These are phyloP conservation scores for Aphelenchoides avenae DNA, from an alignment of 1,140 invertebrate species.

Conservation along the genomic window DNA sequence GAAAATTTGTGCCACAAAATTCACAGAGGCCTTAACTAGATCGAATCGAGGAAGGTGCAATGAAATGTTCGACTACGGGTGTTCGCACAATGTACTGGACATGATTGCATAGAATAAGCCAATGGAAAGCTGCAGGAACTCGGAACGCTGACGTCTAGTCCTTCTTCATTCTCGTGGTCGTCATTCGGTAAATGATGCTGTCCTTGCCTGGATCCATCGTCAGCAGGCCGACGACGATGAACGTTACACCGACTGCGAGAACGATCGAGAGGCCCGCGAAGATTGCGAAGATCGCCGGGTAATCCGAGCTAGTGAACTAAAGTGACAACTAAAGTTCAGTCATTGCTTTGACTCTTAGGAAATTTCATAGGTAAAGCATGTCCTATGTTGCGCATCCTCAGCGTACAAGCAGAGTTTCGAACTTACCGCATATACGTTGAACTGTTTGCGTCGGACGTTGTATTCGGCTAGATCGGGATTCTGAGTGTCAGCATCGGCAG, in stretches of 20 bases:
- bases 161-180: slow-evolving; percentile 56
- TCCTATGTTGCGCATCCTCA: too few relatives aligned
- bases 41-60: slow-evolving; percentile 5
- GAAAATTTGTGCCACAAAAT: background rate
- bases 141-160: too few relatives aligned
- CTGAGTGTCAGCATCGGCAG: too few relatives aligned
- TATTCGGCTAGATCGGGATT: too few relatives aligned
- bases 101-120: slow-evolving; percentile 3
- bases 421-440: slow-evolving; percentile 11
- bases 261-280: slow-evolving; percentile 51
- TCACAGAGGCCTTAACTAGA: background rate
- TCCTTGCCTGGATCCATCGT: slow-evolving; percentile 56
- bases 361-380: too few relatives aligned
- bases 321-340: slow-evolving; percentile 9
- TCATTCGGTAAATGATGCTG: slow-evolving; percentile 58
- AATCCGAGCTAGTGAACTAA: slow-evolving; percentile 44
- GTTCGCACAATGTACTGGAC: slow-evolving; percentile 3
- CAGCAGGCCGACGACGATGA: slow-evolving; percentile 56
- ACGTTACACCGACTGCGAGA: slow-evolving; percentile 44
- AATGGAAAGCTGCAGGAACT: too few relatives aligned
- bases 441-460: too few relatives aligned
- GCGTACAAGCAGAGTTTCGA: too few relatives aligned
- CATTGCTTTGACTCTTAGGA: too few relatives aligned
- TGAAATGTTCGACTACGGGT: slow-evolving; percentile 13
- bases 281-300: slow-evolving; percentile 57